Percentiles rank a stretch among this genome's conserved stretches.
Conservation (phyloP, 2,113 vertebrate species). For the Esox niger region DNA sequence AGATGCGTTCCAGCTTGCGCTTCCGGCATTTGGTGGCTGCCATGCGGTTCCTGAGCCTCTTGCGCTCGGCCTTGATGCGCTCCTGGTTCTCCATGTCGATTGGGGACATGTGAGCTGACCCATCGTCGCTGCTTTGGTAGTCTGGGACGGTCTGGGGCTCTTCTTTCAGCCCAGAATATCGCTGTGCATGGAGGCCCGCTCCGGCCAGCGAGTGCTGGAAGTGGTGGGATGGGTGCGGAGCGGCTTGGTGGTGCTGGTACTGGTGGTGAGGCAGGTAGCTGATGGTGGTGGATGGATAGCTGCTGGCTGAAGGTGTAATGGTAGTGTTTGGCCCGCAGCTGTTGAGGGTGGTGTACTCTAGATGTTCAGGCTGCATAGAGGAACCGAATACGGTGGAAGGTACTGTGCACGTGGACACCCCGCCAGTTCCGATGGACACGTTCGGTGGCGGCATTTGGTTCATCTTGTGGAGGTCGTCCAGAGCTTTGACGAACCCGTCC, state of each 20-base stretch:
- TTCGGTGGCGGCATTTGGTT: constrained; percentile 90
- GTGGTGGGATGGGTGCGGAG: constrained; percentile 67
- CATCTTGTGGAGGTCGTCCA: constrained; percentile 93
- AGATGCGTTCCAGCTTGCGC: constrained; percentile 91
- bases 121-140: constrained; percentile 79
- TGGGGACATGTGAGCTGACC: constrained; percentile 84
- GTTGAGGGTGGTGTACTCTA: constrained; percentile 86
- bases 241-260: constrained; percentile 73
- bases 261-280: constrained; percentile 79
- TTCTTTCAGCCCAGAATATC: constrained; percentile 78
- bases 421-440: constrained; percentile 79
- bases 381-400: constrained; percentile 72
- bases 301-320: constrained; percentile 67
- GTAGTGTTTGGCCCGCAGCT: constrained; percentile 72
- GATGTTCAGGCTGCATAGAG: constrained; percentile 72
- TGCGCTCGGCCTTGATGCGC: constrained; percentile 87
- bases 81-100: constrained; percentile 91
- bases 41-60: constrained; percentile 85
- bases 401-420: constrained; percentile 62
- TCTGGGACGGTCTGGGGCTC: constrained; percentile 89
- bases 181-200: constrained; percentile 61
- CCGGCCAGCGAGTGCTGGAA: constrained; percentile 67
- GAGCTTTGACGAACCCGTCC: constrained; percentile 86
- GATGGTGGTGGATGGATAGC: constrained; percentile 73
- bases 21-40: constrained; percentile 90